Conservation (phyloP, 2,888 invertebrate species). For the Pogonocherus hispidulus region DNA sequence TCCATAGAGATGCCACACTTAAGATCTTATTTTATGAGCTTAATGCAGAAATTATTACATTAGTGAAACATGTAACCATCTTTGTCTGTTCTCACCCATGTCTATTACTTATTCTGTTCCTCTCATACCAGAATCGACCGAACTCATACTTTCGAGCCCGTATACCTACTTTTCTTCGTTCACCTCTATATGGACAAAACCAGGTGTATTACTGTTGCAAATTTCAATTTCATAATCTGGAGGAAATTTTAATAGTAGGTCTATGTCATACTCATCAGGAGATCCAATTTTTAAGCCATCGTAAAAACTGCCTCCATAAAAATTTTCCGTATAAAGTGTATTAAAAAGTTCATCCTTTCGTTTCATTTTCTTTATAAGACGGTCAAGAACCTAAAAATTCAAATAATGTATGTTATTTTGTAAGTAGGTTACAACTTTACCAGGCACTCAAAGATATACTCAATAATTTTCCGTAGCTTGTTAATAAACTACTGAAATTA, state of each 20-base stretch:
- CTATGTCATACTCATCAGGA: conserved; percentile 75
- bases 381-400: conserved; percentile 11
- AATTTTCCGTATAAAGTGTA: conserved; percentile 58
- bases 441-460: no score
- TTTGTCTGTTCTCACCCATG: no score
- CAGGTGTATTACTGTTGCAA: conserved; percentile 59
- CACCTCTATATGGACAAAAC: conserved; percentile 69
- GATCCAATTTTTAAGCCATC: conserved; percentile 72
- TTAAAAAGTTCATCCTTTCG: conserved; percentile 62
- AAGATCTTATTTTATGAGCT: no score
- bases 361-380: conserved; percentile 9
- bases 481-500: no score
- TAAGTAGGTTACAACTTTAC: no score
- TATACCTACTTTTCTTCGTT: conserved; percentile 14
- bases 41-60: no score
- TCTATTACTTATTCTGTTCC: no score
- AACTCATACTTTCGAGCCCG: no score
- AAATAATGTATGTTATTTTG: conserved; percentile 6
- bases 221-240: conserved; percentile 64
- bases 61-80: no score
- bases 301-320: conserved; percentile 73
- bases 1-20: no score
- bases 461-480: no score
- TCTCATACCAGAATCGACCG: no score
- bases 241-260: conserved; percentile 72